Evolutionary conservation across 2,888 invertebrate genomes (phyloP), one percentile per base, ranked within the genome.

Genomic region (Magallana nippona): DNA sequence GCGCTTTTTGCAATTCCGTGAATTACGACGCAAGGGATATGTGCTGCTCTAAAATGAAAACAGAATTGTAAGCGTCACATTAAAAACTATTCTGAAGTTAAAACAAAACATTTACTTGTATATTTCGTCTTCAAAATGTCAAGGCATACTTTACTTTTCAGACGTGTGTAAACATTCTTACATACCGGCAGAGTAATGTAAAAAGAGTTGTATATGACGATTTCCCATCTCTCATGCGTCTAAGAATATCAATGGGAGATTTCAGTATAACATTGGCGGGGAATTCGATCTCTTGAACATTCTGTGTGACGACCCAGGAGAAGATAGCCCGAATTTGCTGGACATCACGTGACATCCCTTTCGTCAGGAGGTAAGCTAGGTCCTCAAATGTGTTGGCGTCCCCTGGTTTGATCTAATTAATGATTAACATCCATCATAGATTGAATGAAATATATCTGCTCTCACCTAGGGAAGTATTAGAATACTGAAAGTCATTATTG

Each of bases 151-250:
- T 44, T 44, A 8, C 44, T 8, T 5, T 44, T 44, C 44, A 44
- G 8, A 44, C 44, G 8, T 44, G 32, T 32, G 44, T 44, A 8
- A 44, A 1, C 10, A n/a, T 19, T 10, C 2, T n/a, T 2, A 63
- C 87, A 62, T 85, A 91, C 91, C 91, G 88, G 85, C 91, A 91
- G 5, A 91, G 83, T 5, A 88, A 80, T 5, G 91, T 86, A 22
- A 90, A 87, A 55, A 91, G 87, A 1, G 88, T 85, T 10, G 89
- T 87, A 85, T 89, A 91, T 2, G 90, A 89, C 10, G 90, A 90
- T 27, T 85, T 85, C 1, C 85, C 84, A 11, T 89, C 87, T 62
- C 89, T 87, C 27, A 91, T 91, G 44, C 87, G 85, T 83, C 88
- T 89, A 86, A 91, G 89, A 79, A 90, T 89, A 0, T 88, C 90